phyloP scores from a whole-genome alignment of 2,113 vertebrate species.

The Cichladusa arquata region DNA sequence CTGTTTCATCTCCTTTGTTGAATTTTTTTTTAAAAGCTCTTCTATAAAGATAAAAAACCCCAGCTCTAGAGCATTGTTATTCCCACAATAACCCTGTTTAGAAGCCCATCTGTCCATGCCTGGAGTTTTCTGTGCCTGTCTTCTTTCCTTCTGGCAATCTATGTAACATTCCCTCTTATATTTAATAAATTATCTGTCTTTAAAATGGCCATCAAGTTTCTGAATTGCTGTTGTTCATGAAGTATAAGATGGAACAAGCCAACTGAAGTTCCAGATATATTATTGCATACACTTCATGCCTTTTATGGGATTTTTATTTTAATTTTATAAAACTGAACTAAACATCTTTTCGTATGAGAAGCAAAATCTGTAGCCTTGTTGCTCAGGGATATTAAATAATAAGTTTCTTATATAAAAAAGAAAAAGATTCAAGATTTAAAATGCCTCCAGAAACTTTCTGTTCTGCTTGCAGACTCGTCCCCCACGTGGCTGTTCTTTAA shows the following conservation, averaged over 20 bases:
- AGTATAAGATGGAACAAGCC: not conserved
- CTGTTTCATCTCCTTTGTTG: not conserved
- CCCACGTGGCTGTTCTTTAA: not conserved
- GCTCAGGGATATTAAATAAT: conserved; percentile 1
- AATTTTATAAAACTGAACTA: not conserved
- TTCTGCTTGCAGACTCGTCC: not conserved
- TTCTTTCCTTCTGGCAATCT: not conserved
- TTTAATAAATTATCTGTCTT: not conserved
- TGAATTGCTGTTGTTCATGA: not conserved
- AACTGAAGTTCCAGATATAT: not conserved
- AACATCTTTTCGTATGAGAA: not conserved
- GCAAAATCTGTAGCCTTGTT: not conserved
- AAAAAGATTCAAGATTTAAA: not conserved
- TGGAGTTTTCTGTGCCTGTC: not conserved
- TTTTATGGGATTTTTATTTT: not conserved
- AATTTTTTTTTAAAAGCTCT: not conserved
- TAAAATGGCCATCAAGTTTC: not conserved
- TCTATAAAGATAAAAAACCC: not conserved
- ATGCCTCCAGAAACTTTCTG: not conserved
- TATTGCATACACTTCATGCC: not conserved
- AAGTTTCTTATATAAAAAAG: not conserved
- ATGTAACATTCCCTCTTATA: not conserved
- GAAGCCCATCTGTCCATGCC: not conserved
- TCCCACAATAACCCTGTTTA: not conserved
- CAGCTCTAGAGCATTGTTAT: not conserved